Evolutionary conservation across 2,888 invertebrate species (phyloP).

Genomic region (Ditylenchus weischeri): DNA sequence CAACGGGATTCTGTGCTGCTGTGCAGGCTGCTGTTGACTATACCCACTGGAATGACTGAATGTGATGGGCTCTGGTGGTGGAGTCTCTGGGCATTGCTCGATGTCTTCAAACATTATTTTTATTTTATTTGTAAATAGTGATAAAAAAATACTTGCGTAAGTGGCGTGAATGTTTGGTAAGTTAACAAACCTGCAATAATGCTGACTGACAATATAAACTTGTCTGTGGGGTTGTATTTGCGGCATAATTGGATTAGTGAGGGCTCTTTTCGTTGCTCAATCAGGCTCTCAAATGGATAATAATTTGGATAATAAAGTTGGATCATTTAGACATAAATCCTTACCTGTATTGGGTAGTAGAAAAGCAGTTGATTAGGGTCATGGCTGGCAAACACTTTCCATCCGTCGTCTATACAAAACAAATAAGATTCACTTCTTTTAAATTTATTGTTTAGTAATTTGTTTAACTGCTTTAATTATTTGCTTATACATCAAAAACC

Average conservation of each 20-base stretch:
- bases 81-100: conserved; percentile 58
- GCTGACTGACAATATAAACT: conserved; percentile 72
- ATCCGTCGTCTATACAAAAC: conserved; percentile 65
- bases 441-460: no score
- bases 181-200: conserved; percentile 55
- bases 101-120: conserved; percentile 32
- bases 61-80: conserved; percentile 45
- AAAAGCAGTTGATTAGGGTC: conserved; percentile 62
- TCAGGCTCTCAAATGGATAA: not conserved
- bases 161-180: no score
- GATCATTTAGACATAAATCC: conserved; percentile 28
- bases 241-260: conserved; percentile 69
- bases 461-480: no score
- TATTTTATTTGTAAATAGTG: no score
- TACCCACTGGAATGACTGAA: not conserved
- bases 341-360: conserved; percentile 53
- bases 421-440: no score
- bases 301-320: no score
- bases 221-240: conserved; percentile 79
- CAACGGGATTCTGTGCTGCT: not conserved
- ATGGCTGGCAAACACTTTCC: conserved; percentile 72
- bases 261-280: conserved; percentile 50
- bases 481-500: no score
- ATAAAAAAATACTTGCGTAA: no score
- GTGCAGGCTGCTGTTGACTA: not conserved